phyloP scores from a whole-genome alignment of 2,797 vertebrate species.

The Fistularia commersonii region DNA sequence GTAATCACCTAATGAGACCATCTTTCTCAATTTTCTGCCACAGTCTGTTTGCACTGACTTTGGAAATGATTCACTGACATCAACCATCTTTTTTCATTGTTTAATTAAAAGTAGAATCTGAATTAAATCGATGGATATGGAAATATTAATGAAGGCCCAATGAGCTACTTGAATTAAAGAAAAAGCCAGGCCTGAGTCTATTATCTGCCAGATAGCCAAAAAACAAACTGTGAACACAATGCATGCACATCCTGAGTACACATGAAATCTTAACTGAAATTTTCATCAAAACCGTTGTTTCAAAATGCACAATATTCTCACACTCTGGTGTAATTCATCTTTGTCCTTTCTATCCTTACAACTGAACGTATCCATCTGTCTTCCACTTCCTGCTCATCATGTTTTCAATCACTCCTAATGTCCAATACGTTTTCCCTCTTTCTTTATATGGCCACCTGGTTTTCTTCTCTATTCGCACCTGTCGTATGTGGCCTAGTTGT shows the following conservation, averaged over 20 bases:
- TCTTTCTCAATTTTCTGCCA: too few relatives aligned
- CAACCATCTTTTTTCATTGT: too few relatives aligned
- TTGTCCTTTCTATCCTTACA: conserved; percentile 21
- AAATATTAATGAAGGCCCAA: too few relatives aligned
- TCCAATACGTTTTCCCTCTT: neutral
- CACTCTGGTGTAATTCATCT: conserved; percentile 34
- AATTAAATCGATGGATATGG: too few relatives aligned
- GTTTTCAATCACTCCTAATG: neutral
- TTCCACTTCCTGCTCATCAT: neutral
- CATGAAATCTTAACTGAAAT: too few relatives aligned
- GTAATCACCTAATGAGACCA: too few relatives aligned
- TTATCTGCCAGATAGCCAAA: too few relatives aligned
- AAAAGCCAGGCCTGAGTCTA: neutral
- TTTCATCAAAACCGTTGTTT: conserved; percentile 13
- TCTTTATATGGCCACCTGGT: conserved; percentile 27
- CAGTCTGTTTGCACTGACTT: too few relatives aligned
- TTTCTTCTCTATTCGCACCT: conserved; percentile 26
- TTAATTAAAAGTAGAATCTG: too few relatives aligned
- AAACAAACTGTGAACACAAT: too few relatives aligned
- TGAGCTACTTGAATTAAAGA: neutral
- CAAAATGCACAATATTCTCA: conserved; percentile 47
- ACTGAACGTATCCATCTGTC: neutral
- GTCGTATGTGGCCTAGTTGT: conserved; percentile 72
- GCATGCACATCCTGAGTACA: too few relatives aligned
- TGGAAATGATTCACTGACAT: too few relatives aligned